Conservation (phyloP, 2,113 vertebrate species). For the Carassius gibelio region DNA sequence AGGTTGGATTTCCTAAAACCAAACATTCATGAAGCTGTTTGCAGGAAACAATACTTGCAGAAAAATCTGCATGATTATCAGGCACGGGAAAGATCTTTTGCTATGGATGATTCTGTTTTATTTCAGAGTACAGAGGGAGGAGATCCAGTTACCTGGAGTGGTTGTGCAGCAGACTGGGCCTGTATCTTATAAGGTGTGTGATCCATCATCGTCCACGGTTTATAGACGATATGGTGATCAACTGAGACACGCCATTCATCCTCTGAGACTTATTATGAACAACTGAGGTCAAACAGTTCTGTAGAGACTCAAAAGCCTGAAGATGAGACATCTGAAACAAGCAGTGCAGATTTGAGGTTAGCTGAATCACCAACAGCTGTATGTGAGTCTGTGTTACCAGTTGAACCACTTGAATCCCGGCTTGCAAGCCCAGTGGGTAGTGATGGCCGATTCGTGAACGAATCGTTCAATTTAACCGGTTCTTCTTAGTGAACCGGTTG, state of each 20-base stretch:
- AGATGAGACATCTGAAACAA: not conserved
- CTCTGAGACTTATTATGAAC: not conserved
- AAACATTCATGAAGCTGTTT: not conserved
- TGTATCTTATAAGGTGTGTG: not conserved
- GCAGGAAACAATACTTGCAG: slow-evolving; percentile 33
- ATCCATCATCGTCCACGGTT: not conserved
- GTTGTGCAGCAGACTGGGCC: not conserved
- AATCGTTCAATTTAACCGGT: no score
- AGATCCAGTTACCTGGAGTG: not conserved
- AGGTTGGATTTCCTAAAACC: not conserved
- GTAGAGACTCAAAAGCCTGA: not conserved
- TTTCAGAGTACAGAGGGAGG: no score
- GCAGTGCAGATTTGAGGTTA: not conserved
- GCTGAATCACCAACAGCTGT: not conserved
- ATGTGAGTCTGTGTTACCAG: not conserved
- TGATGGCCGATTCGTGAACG: no score
- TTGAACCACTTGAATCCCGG: not conserved
- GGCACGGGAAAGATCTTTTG: no score
- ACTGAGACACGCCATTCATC: not conserved
- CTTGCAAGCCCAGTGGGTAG: not conserved
- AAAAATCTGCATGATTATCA: not conserved
- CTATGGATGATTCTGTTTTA: no score
- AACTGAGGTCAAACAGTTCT: not conserved
- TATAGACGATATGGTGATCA: not conserved
- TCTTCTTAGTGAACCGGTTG: no score